Evolutionary conservation across 2,888 invertebrate genomes (phyloP), one percentile per base, ranked within the genome.

Genomic region (Pollenia amentaria): DNA sequence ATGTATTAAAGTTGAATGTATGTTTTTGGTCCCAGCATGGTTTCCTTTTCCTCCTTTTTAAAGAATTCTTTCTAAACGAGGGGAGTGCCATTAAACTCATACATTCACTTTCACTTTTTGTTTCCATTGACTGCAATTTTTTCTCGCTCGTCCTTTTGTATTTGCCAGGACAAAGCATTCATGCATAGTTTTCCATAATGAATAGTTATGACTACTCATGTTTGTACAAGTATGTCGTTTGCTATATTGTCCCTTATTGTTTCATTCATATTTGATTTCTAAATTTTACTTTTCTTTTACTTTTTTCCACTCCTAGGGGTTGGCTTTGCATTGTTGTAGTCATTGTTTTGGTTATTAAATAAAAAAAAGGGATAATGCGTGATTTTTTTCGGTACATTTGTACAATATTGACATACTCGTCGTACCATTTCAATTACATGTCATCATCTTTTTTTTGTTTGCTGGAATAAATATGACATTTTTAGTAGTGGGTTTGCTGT

Each of bases 301-400:
- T 3, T 21, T 70, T 64, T 11, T 18, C 21, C 10, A n/a, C 38
- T 38, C 48, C 73, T 85, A 67, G 78, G 89, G 88, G 88, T 88
- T 89, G 87, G 48, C 40, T 73, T 86, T 69, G 51, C 21, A 29
- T 29, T 29, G 42, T 46, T 72, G 42, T 72, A 42, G 57, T 78
- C 18, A n/a, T 44, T 69, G 21, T 57, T 29, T 81, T 18, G 55
- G 42, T 82, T 80, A 87, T 83, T 80, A 80, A 84, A 84, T 80
- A 87, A 81, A 84, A 81, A 84, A 88, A 72, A 89, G 65, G 87
- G 84, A 88, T 89, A 89, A 88, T 88, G 89, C 88, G 82, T 87
- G 88, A 89, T 89, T 89, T 88, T 87, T 85, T 75, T 60, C 65
- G 83, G 73, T 88, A 89, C 67, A 79, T 89, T 88, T 86, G 69